These are phyloP conservation scores for Drosophila percnosoma DNA, from an alignment of 2,888 invertebrate species.

Conservation along the genomic window DNA sequence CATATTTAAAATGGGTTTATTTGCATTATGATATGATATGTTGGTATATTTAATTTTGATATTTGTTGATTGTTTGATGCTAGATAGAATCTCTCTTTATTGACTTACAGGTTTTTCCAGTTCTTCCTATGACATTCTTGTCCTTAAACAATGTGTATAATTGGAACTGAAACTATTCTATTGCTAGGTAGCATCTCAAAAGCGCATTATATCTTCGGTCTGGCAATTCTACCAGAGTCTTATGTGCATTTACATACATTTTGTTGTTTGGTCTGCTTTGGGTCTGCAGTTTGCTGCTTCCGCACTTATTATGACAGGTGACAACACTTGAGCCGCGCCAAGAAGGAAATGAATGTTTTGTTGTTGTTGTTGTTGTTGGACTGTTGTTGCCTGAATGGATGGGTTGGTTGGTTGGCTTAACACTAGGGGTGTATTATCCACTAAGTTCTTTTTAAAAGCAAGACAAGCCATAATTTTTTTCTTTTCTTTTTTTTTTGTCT, in stretches of 20 bases:
- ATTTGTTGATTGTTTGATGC: neutral
- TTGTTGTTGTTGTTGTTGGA: slow-evolving; percentile 35
- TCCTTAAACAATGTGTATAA: neutral
- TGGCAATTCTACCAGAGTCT: neutral
- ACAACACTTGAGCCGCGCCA: slow-evolving; percentile 81
- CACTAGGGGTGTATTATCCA: slow-evolving; percentile 80
- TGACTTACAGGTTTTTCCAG: neutral
- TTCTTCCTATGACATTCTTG: neutral
- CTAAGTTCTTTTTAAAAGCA: slow-evolving; percentile 81
- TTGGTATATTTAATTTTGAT: neutral
- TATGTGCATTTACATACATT: slow-evolving; percentile 5
- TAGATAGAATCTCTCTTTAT: neutral
- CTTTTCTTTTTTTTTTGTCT: neutral
- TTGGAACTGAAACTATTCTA: neutral
- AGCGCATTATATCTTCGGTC: slow-evolving; percentile 31
- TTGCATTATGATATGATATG: neutral
- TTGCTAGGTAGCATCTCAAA: neutral
- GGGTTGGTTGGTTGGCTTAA: slow-evolving; percentile 67
- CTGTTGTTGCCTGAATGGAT: slow-evolving; percentile 23
- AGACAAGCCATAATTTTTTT: slow-evolving; percentile 71
- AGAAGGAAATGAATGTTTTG: slow-evolving; percentile 77
- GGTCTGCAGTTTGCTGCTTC: slow-evolving; percentile 47
- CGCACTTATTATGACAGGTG: slow-evolving; percentile 81
- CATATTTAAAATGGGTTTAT: neutral
- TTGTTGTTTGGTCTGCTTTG: slow-evolving; percentile 8